Conservation (phyloP, 2,113 vertebrate species). For the Psophia crepitans region DNA sequence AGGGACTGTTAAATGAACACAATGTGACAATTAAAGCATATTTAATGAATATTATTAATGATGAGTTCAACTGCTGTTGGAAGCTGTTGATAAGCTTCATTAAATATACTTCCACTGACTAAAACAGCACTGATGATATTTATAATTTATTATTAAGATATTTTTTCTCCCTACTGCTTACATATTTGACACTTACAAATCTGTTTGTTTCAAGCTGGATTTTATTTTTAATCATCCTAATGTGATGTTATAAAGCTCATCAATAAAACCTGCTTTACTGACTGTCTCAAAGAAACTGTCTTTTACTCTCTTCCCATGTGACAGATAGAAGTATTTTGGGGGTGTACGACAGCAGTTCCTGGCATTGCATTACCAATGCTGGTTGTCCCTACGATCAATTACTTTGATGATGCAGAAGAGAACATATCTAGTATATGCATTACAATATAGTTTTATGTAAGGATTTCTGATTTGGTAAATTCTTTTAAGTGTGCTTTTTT, state of each 20-base stretch:
- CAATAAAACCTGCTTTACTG: neutral
- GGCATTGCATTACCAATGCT: neutral
- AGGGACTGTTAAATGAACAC: neutral
- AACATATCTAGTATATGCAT: neutral
- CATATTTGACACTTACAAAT: neutral
- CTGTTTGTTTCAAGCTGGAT: neutral
- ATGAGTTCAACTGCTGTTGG: neutral
- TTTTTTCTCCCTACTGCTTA: neutral
- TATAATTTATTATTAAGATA: neutral
- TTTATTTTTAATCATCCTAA: neutral
- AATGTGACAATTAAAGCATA: neutral
- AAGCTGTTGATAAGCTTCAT: neutral
- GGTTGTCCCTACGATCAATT: neutral
- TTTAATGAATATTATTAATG: neutral
- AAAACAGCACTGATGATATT: neutral
- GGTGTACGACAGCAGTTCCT: neutral
- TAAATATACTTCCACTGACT: neutral
- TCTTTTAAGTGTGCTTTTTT: neutral
- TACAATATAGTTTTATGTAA: neutral
- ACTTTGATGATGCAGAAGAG: neutral
- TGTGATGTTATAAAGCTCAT: neutral
- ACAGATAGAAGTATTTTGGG: neutral
- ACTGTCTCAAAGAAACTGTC: neutral
- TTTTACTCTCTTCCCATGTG: neutral
- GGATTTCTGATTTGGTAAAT: neutral